Evolutionary conservation across 2,113 vertebrate genomes (phyloP).

Genomic region (Regulus satrapa): DNA sequence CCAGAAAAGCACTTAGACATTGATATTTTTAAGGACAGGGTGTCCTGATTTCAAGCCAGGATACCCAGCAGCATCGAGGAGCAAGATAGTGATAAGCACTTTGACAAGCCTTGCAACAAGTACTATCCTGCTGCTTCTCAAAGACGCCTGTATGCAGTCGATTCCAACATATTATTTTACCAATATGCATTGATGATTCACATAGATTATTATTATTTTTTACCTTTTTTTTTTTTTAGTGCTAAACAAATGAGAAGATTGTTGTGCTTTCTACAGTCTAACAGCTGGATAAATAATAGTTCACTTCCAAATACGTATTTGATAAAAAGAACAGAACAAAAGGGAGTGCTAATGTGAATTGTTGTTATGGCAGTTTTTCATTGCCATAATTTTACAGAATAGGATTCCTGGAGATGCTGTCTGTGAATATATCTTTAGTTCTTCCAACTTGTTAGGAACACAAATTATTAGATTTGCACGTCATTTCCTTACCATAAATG

Average conservation of each 20-base stretch:
- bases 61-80: not conserved
- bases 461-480: too few relatives aligned
- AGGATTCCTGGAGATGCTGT: not conserved
- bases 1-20: conserved; percentile 23
- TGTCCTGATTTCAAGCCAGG: conserved; percentile 4
- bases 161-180: not conserved
- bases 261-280: not conserved
- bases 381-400: not conserved
- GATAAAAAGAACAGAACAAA: not conserved
- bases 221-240: not conserved
- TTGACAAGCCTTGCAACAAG: not conserved
- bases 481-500: not conserved
- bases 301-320: not conserved
- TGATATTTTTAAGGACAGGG: not conserved
- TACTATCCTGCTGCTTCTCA: not conserved
- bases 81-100: not conserved
- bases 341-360: not conserved
- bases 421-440: not conserved
- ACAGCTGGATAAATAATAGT: not conserved
- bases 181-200: not conserved
- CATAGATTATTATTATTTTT: too few relatives aligned
- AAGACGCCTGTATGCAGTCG: not conserved
- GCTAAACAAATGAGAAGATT: not conserved
- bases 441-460: not conserved
- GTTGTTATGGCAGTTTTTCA: not conserved